Conservation (phyloP, 2,113 vertebrate species). For the Anolis carolinensis region DNA sequence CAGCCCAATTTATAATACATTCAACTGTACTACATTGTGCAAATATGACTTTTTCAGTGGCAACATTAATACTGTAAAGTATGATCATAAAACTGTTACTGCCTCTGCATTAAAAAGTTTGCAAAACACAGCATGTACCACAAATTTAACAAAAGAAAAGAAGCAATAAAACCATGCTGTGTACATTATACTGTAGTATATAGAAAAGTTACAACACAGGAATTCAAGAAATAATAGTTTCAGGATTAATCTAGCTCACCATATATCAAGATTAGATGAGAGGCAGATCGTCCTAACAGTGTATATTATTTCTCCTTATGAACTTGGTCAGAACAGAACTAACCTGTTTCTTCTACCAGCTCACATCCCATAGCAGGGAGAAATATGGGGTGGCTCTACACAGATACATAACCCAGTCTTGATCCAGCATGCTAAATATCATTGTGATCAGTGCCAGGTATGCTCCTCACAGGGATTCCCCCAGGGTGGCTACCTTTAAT, state of each 20-base stretch:
- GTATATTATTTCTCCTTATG: neutral
- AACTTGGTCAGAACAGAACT: neutral
- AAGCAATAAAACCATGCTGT: conserved; percentile 28
- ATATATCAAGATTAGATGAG: neutral
- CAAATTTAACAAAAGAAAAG: conserved; percentile 29
- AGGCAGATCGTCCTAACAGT: neutral
- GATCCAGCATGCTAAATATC: no score
- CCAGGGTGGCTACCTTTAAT: no score
- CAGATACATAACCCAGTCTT: no score
- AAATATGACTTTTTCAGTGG: conserved; percentile 54
- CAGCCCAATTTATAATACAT: conserved; percentile 48
- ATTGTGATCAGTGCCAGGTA: no score
- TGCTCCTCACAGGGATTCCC: no score
- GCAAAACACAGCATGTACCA: neutral
- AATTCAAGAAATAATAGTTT: conserved; percentile 26
- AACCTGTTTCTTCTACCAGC: neutral
- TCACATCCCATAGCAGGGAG: neutral
- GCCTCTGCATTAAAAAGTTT: conserved; percentile 47
- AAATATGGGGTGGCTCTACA: neutral
- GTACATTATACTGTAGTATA: conserved; percentile 1
- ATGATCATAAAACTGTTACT: conserved; percentile 59
- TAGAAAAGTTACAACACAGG: conserved; percentile 20
- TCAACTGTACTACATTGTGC: conserved; percentile 46
- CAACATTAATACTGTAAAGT: conserved; percentile 65
- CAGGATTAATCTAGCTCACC: neutral